Base-by-base conservation (phyloP, 2,888 invertebrate species). In the Eupithecia dodoneata region DNA sequence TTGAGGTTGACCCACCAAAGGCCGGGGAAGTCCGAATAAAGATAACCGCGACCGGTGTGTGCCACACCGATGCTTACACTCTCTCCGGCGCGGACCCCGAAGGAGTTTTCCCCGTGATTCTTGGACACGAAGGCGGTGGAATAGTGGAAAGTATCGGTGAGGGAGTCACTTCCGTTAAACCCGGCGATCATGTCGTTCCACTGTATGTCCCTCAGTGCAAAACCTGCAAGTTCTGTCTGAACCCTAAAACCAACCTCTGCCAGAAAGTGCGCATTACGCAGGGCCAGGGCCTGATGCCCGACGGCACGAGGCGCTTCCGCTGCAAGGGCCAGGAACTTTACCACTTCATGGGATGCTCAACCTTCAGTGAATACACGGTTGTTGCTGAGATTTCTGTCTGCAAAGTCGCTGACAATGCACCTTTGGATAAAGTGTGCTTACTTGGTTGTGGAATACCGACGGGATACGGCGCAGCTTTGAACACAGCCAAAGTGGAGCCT, bases 261-360 rank as follows among this genome's bases (percentile, higher is more conserved):
- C 97, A 98, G 87, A 99, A 98, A 92, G 98, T 99, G 76, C 96
- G 99, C 73, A 83, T 95, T 3, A 98, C 98, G 15, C 98, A 98
- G 92, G 99, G 99, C 0, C 96, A 97, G 86, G 99, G 99, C 59
- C 93, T 98, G 4, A 97, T 99, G 98, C 99, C 99, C 0, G 98
- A 99, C 91, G 99, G 98, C 30, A 98, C 98, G 0, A 96, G 96
- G 10, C 96, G 99, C 70, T 98, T 99, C 91, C 97, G 96, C 47
- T 97, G 97, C 91, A 97, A 97, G 81, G 95, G 95, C 2, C 95
- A 98, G 91, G 95, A 96, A 71, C 85, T 99, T 10, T 98, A 95
- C 87, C 99, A 99, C 91, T 99, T 98, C 87, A 99, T 99, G 99
- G 99, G 99, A n/a, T 98, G 98, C 82, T 99, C 98, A 0, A 98